These are phyloP conservation scores for Mellilla xanthometata DNA, from an alignment of 2,888 invertebrate genomes.

Conservation along the genomic window DNA sequence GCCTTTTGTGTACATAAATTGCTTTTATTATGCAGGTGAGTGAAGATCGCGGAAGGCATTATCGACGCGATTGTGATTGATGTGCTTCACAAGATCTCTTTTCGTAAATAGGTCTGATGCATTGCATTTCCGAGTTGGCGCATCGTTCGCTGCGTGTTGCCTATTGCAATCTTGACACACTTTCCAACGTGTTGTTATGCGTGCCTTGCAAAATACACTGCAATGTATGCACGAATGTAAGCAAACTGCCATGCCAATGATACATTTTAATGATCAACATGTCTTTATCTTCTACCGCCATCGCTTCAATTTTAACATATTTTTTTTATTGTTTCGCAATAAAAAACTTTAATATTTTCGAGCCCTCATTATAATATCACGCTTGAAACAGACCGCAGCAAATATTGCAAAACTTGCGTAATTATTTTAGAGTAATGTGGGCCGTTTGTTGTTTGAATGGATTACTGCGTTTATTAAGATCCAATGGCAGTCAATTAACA, in stretches of 20 bases:
- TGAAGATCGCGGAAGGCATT: not conserved
- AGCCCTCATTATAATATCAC: constrained; percentile 24
- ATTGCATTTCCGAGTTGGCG: constrained; percentile 63
- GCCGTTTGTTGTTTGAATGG: constrained; percentile 23
- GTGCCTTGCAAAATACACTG: constrained; percentile 72
- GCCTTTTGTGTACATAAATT: not conserved
- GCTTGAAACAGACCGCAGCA: constrained; percentile 27
- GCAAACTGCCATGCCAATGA: constrained; percentile 27
- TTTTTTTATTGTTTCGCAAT: constrained; percentile 25
- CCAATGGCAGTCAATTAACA: not conserved
- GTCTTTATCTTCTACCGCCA: constrained; percentile 32
- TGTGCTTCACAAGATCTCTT: constrained; percentile 41
- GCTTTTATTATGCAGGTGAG: not conserved
- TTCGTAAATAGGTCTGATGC: constrained; percentile 53
- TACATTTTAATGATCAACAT: constrained; percentile 38
- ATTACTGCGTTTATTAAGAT: too few species aligned
- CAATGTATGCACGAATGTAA: constrained; percentile 52
- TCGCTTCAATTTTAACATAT: constrained; percentile 18
- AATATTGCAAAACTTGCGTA: constrained; percentile 25
- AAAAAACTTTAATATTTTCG: constrained; percentile 13
- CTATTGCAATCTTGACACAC: constrained; percentile 79
- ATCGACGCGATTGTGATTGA: constrained; percentile 6
- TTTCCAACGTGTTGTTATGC: constrained; percentile 78
- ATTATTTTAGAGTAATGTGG: constrained; percentile 24
- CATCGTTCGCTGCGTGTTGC: constrained; percentile 53